These are phyloP conservation scores for Agraylea sexmaculata DNA, from an alignment of 1,140 invertebrate species.

Conservation along the genomic window DNA sequence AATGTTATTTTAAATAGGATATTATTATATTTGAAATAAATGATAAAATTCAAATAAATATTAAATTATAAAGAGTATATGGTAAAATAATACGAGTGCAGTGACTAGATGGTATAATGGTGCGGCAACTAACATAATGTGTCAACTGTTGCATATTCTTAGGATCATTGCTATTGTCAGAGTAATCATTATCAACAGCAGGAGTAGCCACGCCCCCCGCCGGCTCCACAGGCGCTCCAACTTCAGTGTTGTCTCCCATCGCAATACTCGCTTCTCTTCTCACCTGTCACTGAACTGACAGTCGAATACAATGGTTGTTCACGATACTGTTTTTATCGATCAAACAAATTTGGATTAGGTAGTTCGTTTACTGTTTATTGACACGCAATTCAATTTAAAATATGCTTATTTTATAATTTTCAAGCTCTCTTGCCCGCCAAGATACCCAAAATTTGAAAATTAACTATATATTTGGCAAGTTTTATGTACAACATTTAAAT, in stretches of 20 bases:
- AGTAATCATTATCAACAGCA: conserved; percentile 46
- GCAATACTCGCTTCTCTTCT: not conserved
- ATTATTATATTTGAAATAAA: not conserved
- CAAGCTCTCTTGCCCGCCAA: no score
- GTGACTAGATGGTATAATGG: conserved; percentile 11
- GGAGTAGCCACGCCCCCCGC: conserved; percentile 23
- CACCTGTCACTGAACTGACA: no score
- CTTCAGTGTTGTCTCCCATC: no score
- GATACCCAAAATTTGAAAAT: no score
- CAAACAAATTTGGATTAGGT: no score
- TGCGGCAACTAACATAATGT: conserved; percentile 68
- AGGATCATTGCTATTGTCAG: conserved; percentile 60
- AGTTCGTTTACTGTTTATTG: no score
- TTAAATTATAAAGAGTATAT: conserved; percentile 7
- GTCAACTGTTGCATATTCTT: conserved; percentile 92
- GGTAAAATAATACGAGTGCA: conserved; percentile 14
- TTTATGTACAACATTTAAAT: no score
- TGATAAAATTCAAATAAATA: not conserved
- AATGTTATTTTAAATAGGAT: not conserved
- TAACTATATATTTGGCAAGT: no score
- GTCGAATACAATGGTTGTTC: no score
- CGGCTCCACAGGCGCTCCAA: not conserved
- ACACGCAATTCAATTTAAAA: no score
- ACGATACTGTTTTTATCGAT: no score
- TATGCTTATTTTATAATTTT: no score